Evolutionary conservation across 2,888 invertebrate genomes (phyloP).

Genomic region (Andrena praecox): DNA sequence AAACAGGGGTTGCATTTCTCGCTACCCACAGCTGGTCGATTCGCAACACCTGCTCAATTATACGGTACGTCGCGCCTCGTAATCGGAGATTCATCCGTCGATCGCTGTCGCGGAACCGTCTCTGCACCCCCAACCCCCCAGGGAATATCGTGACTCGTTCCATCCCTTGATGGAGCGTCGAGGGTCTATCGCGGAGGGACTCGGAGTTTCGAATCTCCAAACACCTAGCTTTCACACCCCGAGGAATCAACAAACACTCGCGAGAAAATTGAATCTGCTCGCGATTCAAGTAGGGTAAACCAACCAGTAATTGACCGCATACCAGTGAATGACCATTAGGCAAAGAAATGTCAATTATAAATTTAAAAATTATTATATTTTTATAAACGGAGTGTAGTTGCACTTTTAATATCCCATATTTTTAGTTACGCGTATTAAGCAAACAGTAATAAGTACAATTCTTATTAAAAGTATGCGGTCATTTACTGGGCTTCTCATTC

Average conservation of each 20-base stretch:
- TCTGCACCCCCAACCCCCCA: conserved; percentile 12
- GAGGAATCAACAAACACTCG: neutral
- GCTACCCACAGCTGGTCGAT: conserved; percentile 31
- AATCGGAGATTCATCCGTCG: conserved; percentile 70
- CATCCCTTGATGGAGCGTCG: conserved; percentile 42
- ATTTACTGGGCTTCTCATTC: no score
- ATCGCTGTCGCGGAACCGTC: conserved; percentile 63
- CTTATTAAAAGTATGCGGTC: no score
- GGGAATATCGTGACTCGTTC: conserved; percentile 59
- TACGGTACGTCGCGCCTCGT: conserved; percentile 66
- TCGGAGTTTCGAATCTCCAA: conserved; percentile 10
- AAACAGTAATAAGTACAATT: no score
- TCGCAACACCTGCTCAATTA: conserved; percentile 72
- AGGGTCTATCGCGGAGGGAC: conserved; percentile 9
- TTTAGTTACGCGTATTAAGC: no score
- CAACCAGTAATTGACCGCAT: no score
- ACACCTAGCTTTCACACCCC: conserved; percentile 3
- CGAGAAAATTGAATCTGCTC: conserved; percentile 33
- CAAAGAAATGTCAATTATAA: no score
- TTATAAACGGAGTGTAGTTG: no score
- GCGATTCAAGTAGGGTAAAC: neutral
- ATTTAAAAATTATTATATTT: no score
- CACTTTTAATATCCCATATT: no score
- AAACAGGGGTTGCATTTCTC: conserved; percentile 1
- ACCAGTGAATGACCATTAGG: no score